Base-by-base conservation (phyloP, 2,888 invertebrate genomes). In the Gymnoscelis rufifasciata region DNA sequence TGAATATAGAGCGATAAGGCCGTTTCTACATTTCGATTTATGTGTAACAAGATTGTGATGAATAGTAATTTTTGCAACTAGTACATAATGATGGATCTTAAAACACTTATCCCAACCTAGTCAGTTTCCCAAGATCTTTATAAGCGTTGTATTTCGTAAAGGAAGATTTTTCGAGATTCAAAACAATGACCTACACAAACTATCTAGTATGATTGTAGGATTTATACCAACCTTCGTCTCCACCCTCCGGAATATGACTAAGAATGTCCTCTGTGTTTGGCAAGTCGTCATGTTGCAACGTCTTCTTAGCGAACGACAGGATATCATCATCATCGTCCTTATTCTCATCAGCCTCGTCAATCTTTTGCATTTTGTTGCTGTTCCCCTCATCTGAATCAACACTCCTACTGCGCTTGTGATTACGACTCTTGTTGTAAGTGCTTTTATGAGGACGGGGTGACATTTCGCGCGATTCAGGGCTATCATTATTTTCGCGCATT, bases 231-330 rank as follows among this genome's bases (percentile, higher is more conserved):
- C 86, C 86, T 39, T 66, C 73, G 33, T 60, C 73, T 36, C 60
- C 51, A 43, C 61, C 46, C 59, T 57, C 71, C 0, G 75, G 74
- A 52, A 83, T 65, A 40, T 63, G 66, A 31, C 56, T 68, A 26
- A 82, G 57, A 45, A 84, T 74, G 35, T 86, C 83, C 48, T 87
- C 87, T 28, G 80, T 82, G 29, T 87, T 82, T 0, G 86, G 83
- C 28, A 81, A 47, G 31, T 83, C 77, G 1, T 71, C 72, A 2
- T 74, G 75, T 47, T 83, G 74, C 2, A 87, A 59, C 0, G 86
- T 87, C 57, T 78, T 81, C 65, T 80, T 88, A 7, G 84, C 86
- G 50, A 87, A 88, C n/a, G 78, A 76, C 30, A 87, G 51, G 24
- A 88, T 79, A 52, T 87, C 83, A 27, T 83, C 78, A 38, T 74